A percentile compares a stretch with the other conserved stretches of the same genome.
phyloP scores from a whole-genome alignment of 2,797 vertebrate species.

The Micropoecilia bifurca region DNA sequence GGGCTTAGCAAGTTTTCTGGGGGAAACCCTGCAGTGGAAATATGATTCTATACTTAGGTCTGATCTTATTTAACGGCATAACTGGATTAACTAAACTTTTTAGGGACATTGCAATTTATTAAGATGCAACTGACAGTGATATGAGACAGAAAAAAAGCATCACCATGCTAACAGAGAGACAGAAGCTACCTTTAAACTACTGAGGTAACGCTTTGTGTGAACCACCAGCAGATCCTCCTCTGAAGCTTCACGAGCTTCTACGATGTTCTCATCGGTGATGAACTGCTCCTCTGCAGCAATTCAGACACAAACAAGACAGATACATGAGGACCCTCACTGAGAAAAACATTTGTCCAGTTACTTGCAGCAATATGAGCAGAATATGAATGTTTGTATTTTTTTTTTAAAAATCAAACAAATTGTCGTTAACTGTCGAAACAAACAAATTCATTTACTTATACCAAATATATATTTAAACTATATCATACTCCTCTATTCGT shows the following conservation, averaged over 20 bases:
- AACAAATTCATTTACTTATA: not conserved
- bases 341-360: not conserved
- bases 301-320: not conserved
- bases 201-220: conserved; percentile 92
- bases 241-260: conserved; percentile 89
- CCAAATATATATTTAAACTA: not conserved
- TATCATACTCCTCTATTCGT: no score
- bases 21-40: no score
- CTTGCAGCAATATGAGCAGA: not conserved
- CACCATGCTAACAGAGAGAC: not conserved
- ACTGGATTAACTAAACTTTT: not conserved
- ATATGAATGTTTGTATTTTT: not conserved
- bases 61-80: not conserved
- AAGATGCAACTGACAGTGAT: not conserved
- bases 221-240: conserved; percentile 94
- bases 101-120: not conserved
- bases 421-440: not conserved
- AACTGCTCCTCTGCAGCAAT: conserved; percentile 89
- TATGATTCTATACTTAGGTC: no score
- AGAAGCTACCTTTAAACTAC: conserved; percentile 88
- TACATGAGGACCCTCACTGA: not conserved
- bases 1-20: no score
- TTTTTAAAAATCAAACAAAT: no score
- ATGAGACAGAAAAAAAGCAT: not conserved
- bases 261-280: conserved; percentile 87